phyloP scores from a whole-genome alignment of 2,113 vertebrate genomes.

The Tringa solitaria region DNA sequence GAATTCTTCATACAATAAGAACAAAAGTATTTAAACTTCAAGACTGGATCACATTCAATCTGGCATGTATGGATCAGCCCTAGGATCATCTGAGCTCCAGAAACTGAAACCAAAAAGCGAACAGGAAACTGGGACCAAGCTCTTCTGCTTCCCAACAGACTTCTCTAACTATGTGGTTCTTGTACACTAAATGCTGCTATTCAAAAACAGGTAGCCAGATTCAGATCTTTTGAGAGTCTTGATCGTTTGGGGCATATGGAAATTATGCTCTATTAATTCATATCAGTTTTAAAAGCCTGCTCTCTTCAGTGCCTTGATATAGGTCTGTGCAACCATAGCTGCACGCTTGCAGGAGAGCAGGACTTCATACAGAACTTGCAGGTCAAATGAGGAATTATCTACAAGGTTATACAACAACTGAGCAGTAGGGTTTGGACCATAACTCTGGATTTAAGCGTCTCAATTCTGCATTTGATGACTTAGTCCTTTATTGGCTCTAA shows the following conservation, averaged over 20 bases:
- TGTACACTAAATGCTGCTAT: not conserved
- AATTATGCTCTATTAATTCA: not conserved
- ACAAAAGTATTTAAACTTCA: not conserved
- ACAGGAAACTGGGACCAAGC: not conserved
- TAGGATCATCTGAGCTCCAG: not conserved
- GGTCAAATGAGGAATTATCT: constrained; percentile 18
- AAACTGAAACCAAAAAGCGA: not conserved
- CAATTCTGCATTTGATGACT: not conserved
- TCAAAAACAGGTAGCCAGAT: not conserved
- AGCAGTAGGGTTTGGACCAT: not conserved
- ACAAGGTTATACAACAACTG: constrained; percentile 4
- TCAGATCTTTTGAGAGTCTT: not conserved
- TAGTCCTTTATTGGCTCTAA: not conserved
- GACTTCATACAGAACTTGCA: not conserved
- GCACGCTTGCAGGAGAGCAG: not conserved
- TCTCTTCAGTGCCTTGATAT: not conserved
- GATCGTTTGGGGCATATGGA: not conserved
- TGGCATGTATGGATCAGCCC: not conserved
- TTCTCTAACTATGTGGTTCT: not conserved
- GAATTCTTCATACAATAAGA: not conserved
- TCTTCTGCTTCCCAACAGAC: not conserved
- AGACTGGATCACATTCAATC: not conserved
- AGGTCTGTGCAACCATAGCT: not conserved
- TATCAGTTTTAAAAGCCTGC: not conserved
- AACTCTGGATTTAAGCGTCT: constrained; percentile 22